Conservation (phyloP, 2,888 invertebrate species). For the Pristionchus mayeri region DNA sequence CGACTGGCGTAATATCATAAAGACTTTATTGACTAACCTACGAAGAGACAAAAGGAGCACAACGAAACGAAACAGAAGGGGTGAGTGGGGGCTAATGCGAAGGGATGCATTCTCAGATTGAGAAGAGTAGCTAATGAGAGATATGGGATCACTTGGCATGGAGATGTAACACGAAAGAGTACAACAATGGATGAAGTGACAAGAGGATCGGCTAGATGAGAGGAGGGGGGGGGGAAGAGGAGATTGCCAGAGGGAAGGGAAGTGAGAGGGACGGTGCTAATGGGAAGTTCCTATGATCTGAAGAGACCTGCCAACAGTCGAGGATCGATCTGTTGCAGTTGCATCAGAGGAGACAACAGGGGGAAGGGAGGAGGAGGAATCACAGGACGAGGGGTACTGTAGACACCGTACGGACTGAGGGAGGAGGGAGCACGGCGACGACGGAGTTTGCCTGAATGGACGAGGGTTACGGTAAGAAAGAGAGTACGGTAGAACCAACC, state of each 20-base stretch:
- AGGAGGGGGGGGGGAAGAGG: background rate
- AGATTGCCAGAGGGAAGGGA: background rate
- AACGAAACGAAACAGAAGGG: constrained; percentile 25
- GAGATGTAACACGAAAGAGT: constrained; percentile 10
- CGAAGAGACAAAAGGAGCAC: background rate
- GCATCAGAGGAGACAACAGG: background rate
- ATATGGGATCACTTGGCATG: constrained; percentile 30
- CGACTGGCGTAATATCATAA: background rate
- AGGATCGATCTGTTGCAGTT: background rate
- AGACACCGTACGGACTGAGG: background rate
- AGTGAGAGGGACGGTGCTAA: background rate
- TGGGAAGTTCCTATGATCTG: background rate
- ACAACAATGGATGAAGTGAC: constrained; percentile 15
- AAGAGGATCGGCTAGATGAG: background rate
- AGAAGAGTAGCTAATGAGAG: background rate
- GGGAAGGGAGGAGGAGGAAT: background rate
- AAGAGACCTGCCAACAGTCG: background rate
- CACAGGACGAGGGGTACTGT: background rate
- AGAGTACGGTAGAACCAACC: background rate
- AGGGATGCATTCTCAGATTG: background rate
- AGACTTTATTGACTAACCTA: background rate
- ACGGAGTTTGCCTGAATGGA: constrained; percentile 2
- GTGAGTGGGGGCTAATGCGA: background rate
- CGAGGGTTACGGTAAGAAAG: background rate
- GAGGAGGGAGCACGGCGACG: background rate